phyloP scores from a whole-genome alignment of 2,113 vertebrate species.

The Mus spicilegus region DNA sequence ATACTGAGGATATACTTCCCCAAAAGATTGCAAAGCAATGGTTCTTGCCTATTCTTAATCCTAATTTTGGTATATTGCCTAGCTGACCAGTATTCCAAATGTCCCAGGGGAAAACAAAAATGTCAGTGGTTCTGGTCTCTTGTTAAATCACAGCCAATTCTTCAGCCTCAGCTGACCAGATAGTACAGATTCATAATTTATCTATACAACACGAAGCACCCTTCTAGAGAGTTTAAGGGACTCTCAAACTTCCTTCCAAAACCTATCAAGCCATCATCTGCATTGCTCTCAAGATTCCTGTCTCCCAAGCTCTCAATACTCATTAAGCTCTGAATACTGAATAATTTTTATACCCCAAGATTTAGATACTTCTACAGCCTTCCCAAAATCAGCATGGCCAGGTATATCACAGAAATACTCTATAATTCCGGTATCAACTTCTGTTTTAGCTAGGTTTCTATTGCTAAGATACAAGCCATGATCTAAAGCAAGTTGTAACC shows the following conservation, averaged over 20 bases:
- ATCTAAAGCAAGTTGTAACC: background rate
- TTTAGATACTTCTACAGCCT: background rate
- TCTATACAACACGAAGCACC: background rate
- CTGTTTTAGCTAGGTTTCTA: background rate
- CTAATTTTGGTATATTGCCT: too few species aligned
- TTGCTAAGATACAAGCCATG: background rate
- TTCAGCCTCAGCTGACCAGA: background rate
- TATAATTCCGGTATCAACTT: background rate
- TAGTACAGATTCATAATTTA: background rate
- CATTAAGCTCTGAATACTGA: background rate
- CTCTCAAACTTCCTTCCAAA: background rate
- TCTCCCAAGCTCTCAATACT: background rate
- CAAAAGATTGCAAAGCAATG: background rate
- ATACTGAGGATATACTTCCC: background rate
- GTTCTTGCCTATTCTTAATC: background rate
- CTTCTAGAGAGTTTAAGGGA: background rate
- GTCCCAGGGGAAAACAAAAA: background rate
- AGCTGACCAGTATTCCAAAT: background rate
- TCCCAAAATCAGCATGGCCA: background rate
- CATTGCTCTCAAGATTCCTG: background rate
- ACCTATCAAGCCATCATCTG: background rate
- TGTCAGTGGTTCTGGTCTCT: background rate
- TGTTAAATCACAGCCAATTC: background rate
- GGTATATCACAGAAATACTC: background rate
- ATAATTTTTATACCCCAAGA: background rate